Conservation (phyloP, 2,888 invertebrate species). For the Perizoma flavofasciatum region DNA sequence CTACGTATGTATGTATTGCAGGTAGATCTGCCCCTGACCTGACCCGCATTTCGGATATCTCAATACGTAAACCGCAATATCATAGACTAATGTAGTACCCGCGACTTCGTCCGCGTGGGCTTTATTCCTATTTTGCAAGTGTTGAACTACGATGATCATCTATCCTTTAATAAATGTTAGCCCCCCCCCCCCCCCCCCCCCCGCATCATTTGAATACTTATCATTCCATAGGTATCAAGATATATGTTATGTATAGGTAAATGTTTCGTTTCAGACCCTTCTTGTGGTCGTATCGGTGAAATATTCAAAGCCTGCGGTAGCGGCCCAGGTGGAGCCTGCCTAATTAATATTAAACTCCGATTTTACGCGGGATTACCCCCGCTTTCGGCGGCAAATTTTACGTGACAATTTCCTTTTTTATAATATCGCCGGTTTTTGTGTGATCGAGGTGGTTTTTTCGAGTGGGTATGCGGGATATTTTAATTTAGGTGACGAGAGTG, state of each 20-base stretch:
- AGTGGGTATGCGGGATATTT: constrained; percentile 5
- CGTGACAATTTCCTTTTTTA: constrained; percentile 36
- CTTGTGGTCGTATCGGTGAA: constrained; percentile 44
- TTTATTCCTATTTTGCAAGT: too few species aligned
- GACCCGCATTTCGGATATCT: constrained; percentile 36
- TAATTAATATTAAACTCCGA: constrained; percentile 63
- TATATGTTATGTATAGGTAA: too few species aligned
- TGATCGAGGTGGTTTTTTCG: constrained; percentile 18
- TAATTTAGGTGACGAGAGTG: constrained; percentile 1
- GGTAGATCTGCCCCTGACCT: constrained; percentile 22
- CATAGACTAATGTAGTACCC: constrained; percentile 1
- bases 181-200: too few species aligned
- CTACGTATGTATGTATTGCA: neutral
- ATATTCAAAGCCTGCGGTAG: constrained; percentile 56
- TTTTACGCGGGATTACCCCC: constrained; percentile 43
- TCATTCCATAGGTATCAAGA: too few species aligned
- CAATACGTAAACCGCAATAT: constrained; percentile 32
- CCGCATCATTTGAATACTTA: too few species aligned
- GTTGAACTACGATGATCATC: neutral
- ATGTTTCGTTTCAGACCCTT: constrained; percentile 26
- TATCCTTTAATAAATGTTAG: constrained; percentile 2
- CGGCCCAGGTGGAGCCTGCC: constrained; percentile 36
- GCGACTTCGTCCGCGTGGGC: too few species aligned
- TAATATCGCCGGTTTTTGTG: constrained; percentile 26
- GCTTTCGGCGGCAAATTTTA: constrained; percentile 36